Percentiles rank a stretch among this genome's conserved stretches.
These are phyloP conservation scores for Amblyopsis rosae DNA, from an alignment of 2,113 vertebrate species.

Conservation along the genomic window DNA sequence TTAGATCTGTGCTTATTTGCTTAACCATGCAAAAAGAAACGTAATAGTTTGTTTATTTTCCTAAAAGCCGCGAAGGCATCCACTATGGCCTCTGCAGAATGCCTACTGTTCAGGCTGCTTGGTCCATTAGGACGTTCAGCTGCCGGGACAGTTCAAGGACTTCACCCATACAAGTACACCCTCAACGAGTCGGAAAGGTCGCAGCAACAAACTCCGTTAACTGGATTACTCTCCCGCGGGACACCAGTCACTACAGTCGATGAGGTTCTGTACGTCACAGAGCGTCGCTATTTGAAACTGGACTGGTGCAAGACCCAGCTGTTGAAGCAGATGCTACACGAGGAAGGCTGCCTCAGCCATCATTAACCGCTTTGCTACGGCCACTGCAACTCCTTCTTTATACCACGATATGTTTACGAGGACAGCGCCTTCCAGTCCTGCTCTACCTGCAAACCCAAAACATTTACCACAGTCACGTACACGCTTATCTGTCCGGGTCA, in stretches of 20 bases:
- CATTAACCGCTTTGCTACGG: constrained; percentile 95
- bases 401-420: constrained; percentile 89
- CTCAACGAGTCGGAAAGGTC: constrained; percentile 86
- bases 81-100: constrained; percentile 56
- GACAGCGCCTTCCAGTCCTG: constrained; percentile 92
- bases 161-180: constrained; percentile 86
- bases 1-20: no score
- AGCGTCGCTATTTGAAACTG: constrained; percentile 90
- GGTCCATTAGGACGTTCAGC: constrained; percentile 69
- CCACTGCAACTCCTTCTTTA: constrained; percentile 98
- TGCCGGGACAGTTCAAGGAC: constrained; percentile 80
- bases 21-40: background rate
- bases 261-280: constrained; percentile 93
- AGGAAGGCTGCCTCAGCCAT: constrained; percentile 92
- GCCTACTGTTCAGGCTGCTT: constrained; percentile 73
- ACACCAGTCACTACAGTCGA: constrained; percentile 76
- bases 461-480: constrained; percentile 91
- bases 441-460: constrained; percentile 94
- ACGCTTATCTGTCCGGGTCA: constrained; percentile 90
- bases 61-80: constrained; percentile 78
- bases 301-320: constrained; percentile 98
- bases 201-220: constrained; percentile 74
- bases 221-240: constrained; percentile 76
- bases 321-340: constrained; percentile 91
- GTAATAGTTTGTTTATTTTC: background rate